phyloP scores from a whole-genome alignment of 2,888 invertebrate species.

The Drosophila birchii region DNA sequence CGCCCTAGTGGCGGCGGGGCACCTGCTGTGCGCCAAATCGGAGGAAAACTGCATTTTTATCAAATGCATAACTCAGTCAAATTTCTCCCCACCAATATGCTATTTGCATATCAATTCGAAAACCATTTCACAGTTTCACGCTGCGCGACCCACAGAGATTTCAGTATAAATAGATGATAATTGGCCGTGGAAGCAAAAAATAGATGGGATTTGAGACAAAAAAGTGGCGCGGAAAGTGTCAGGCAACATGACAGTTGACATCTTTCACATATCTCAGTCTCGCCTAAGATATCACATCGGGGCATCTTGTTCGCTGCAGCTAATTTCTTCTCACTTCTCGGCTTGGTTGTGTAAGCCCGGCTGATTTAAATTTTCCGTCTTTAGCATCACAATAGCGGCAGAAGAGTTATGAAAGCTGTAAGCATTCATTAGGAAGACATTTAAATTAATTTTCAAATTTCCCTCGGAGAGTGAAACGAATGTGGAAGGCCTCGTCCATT shows the following conservation, averaged over 20 bases:
- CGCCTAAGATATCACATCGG: constrained; percentile 39
- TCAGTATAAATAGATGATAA: constrained; percentile 45
- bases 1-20: neutral
- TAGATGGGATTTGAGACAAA: constrained; percentile 8
- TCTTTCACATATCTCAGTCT: constrained; percentile 35
- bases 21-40: constrained; percentile 37
- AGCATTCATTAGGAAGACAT: constrained; percentile 73
- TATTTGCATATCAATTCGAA: constrained; percentile 70
- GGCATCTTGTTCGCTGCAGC: constrained; percentile 37
- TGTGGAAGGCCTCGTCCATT: constrained; percentile 1
- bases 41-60: constrained; percentile 32
- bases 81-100: constrained; percentile 37
- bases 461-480: constrained; percentile 37
- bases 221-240: constrained; percentile 40
- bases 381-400: constrained; percentile 66
- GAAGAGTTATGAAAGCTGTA: constrained; percentile 62
- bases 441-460: constrained; percentile 76
- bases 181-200: constrained; percentile 8
- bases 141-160: constrained; percentile 45
- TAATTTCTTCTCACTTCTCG: constrained; percentile 70
- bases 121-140: constrained; percentile 66
- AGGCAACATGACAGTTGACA: constrained; percentile 63
- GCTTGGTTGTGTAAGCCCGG: constrained; percentile 54
- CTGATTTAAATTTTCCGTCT: constrained; percentile 51
- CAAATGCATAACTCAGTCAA: constrained; percentile 38